Percentiles rank a stretch among this genome's conserved stretches.
These are phyloP conservation scores for Falco peregrinus DNA, from an alignment of 2,797 vertebrate species.

Conservation along the genomic window DNA sequence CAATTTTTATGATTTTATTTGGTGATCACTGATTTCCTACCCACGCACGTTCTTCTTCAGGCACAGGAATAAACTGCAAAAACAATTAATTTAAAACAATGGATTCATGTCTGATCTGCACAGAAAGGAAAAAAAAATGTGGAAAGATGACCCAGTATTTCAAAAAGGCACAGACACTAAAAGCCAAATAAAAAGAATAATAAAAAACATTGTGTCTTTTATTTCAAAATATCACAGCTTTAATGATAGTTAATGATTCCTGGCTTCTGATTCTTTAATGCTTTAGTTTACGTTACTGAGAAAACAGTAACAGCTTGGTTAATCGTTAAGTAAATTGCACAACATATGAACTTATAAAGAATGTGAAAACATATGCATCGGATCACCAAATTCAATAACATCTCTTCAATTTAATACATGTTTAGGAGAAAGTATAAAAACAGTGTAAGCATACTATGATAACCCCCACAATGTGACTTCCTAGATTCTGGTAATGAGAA, in stretches of 20 bases:
- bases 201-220: background rate
- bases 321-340: background rate
- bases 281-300: background rate
- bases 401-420: background rate
- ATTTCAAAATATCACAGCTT: background rate
- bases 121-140: background rate
- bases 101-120: background rate
- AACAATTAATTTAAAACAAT: background rate
- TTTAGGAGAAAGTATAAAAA: background rate
- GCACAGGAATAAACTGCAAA: background rate
- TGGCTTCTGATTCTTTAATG: background rate
- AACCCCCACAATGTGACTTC: background rate
- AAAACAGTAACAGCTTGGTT: background rate
- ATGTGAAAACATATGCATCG: background rate
- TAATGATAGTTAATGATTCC: background rate
- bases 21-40: background rate
- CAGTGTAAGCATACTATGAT: background rate
- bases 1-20: background rate
- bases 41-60: background rate
- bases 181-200: background rate
- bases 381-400: background rate
- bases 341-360: background rate
- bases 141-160: background rate
- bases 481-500: background rate
- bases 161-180: background rate